phyloP scores from a whole-genome alignment of 2,113 vertebrate species.

The Onychorhynchus coronatus region DNA sequence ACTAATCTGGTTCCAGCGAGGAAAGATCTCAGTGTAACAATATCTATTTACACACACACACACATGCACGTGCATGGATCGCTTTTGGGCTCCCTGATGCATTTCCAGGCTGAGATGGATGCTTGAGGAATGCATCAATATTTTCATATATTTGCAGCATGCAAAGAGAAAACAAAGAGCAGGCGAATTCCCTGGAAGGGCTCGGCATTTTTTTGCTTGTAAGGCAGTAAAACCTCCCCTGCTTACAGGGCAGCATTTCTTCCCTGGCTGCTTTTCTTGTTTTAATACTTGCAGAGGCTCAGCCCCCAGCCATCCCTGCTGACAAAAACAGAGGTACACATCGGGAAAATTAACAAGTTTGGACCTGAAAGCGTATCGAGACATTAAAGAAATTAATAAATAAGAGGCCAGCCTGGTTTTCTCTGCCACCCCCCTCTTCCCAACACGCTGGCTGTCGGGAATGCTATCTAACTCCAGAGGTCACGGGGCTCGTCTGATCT shows the following conservation, averaged over 20 bases:
- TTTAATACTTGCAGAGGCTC: not conserved
- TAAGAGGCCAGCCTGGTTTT: not conserved
- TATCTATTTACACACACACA: not conserved
- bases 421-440: not conserved
- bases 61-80: fast-evolving
- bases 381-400: not conserved
- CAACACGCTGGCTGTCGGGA: not conserved
- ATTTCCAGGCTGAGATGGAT: not conserved
- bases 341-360: not conserved
- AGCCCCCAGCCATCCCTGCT: not conserved
- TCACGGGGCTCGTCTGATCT: conserved; percentile 15
- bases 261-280: not conserved
- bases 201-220: not conserved
- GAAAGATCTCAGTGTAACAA: not conserved
- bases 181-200: not conserved
- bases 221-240: not conserved
- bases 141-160: not conserved
- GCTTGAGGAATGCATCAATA: not conserved
- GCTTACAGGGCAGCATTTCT: not conserved
- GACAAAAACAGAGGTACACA: not conserved
- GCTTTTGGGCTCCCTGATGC: not conserved
- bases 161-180: not conserved
- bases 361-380: not conserved
- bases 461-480: conserved; percentile 48
- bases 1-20: conserved; percentile 17